Percentiles rank a stretch among this genome's conserved stretches.
Evolutionary conservation across 2,797 vertebrate species (phyloP).

Genomic region (Pseudochirops cupreus): DNA sequence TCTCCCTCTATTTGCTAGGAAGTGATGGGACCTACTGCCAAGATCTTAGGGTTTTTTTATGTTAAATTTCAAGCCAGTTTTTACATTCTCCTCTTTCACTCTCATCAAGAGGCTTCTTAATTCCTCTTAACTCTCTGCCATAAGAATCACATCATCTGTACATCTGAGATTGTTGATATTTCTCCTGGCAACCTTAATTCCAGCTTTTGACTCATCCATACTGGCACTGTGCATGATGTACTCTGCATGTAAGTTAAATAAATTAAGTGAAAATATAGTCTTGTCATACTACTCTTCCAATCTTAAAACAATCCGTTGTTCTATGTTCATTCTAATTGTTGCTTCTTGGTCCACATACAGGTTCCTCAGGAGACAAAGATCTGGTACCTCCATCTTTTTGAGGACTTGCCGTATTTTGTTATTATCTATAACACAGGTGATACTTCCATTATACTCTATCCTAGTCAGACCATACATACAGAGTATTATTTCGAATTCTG

Average conservation of each 20-base stretch:
- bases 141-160: not conserved
- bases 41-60: not conserved
- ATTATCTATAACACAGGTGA: not conserved
- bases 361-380: not conserved
- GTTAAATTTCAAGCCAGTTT: not conserved
- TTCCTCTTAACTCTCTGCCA: not conserved
- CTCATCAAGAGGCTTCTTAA: not conserved
- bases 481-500: not conserved
- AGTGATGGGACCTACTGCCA: not conserved
- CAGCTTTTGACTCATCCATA: not conserved
- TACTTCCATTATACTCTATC: not conserved
- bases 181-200: not conserved
- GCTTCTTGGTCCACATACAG: not conserved
- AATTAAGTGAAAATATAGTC: not conserved
- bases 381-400: not conserved
- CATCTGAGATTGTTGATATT: not conserved
- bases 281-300: not conserved
- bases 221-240: not conserved
- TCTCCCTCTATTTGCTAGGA: not conserved
- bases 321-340: not conserved
- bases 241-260: not conserved
- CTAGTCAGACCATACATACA: not conserved
- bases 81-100: not conserved
- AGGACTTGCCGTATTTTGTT: not conserved
- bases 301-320: not conserved